Percentiles rank a stretch among this genome's conserved stretches.
These are phyloP conservation scores for Entelurus aequoreus DNA, from an alignment of 2,113 vertebrate genomes.

Conservation along the genomic window DNA sequence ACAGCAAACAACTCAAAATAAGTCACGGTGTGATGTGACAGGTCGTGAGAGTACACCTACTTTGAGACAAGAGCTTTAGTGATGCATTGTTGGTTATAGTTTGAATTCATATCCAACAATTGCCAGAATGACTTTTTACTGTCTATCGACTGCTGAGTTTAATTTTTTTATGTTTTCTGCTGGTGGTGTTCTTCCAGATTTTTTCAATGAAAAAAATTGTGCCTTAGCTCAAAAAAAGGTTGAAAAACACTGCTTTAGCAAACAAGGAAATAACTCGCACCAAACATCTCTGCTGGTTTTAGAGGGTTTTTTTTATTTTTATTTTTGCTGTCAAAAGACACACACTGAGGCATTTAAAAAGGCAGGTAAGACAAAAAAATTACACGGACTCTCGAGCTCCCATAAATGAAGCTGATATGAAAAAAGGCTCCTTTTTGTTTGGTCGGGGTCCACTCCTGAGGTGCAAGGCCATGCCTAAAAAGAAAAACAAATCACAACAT, in stretches of 20 bases:
- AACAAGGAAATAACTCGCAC: conserved; percentile 46
- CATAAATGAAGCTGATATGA: neutral
- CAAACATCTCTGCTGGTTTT: conserved; percentile 40
- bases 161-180: no score
- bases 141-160: no score
- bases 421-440: neutral
- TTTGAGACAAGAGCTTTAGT: no score
- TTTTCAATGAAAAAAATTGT: no score
- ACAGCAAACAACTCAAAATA: no score
- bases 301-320: conserved; percentile 26
- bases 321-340: conserved; percentile 51
- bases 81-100: no score
- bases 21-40: no score
- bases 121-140: no score
- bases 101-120: no score
- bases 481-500: conserved; percentile 5
- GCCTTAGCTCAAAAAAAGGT: no score
- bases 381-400: conserved; percentile 2
- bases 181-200: no score
- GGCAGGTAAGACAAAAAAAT: neutral
- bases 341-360: neutral
- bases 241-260: neutral
- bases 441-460: conserved; percentile 4
- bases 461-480: conserved; percentile 22
- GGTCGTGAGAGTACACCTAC: no score